Conservation (phyloP, 2,113 vertebrate genomes). For the Gavia stellata region DNA sequence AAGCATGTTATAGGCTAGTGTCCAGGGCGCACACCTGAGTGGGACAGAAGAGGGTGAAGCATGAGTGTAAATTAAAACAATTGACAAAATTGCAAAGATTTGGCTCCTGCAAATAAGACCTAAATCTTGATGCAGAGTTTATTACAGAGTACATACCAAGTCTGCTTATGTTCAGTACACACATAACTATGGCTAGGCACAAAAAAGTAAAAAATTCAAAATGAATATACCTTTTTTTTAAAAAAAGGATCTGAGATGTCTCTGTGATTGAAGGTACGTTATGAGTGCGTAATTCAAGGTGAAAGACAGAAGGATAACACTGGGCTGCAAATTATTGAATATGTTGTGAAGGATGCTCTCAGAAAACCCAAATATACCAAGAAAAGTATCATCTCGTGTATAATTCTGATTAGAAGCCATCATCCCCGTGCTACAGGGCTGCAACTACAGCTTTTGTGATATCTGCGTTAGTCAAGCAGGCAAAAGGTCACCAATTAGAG, state of each 20-base stretch:
- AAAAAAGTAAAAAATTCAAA: background rate
- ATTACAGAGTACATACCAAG: background rate
- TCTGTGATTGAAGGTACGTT: background rate
- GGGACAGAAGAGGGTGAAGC: background rate
- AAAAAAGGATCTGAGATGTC: background rate
- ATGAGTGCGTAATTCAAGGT: background rate
- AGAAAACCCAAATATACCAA: background rate
- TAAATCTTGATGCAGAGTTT: background rate
- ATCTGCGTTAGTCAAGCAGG: background rate
- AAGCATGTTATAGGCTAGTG: background rate
- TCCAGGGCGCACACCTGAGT: background rate
- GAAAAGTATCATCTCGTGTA: background rate
- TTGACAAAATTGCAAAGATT: background rate
- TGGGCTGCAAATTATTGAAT: background rate
- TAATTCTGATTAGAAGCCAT: background rate
- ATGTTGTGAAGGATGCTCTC: background rate
- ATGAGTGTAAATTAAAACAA: background rate
- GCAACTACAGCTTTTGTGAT: background rate
- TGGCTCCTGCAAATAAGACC: background rate
- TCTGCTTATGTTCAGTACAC: background rate
- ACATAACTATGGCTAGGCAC: background rate
- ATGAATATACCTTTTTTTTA: background rate
- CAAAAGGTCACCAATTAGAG: background rate
- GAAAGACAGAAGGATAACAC: background rate
- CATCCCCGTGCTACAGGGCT: background rate